Conservation (phyloP, 1,140 invertebrate species). For the Antheraea pernyi region DNA sequence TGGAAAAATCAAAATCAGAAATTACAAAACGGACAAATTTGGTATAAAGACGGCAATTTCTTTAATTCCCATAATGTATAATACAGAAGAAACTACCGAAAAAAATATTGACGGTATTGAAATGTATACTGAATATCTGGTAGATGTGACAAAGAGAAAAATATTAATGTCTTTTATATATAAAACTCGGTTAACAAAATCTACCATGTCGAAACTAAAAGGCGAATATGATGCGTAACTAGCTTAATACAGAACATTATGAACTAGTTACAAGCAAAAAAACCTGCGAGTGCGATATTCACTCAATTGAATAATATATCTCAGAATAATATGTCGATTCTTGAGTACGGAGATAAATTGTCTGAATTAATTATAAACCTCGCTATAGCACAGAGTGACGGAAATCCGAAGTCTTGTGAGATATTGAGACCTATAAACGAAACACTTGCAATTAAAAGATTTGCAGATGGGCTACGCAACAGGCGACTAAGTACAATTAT, state of each 20-base stretch:
- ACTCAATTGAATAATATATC: background rate
- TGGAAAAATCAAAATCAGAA: too few species aligned
- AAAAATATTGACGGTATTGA: background rate
- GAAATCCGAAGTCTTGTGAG: conserved; percentile 7
- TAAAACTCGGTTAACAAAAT: background rate
- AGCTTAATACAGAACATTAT: background rate
- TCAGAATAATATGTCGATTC: conserved; percentile 10
- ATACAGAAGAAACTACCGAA: too few species aligned
- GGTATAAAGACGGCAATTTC: too few species aligned
- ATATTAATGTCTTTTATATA: background rate
- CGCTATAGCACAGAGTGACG: conserved; percentile 4
- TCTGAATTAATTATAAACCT: conserved; percentile 6
- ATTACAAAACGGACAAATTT: too few species aligned
- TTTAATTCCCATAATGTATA: too few species aligned
- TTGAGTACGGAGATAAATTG: conserved; percentile 6
- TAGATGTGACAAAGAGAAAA: background rate
- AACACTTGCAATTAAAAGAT: conserved; percentile 19
- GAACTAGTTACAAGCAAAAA: background rate
- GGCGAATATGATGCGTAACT: background rate
- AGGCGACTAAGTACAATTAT: too few species aligned
- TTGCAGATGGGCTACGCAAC: conserved; percentile 22
- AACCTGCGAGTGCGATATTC: background rate
- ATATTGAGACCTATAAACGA: conserved; percentile 24
- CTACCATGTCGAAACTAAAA: background rate
- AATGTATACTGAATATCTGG: background rate